Conservation (phyloP, 2,888 invertebrate genomes). For the Gasteruption jaculator region DNA sequence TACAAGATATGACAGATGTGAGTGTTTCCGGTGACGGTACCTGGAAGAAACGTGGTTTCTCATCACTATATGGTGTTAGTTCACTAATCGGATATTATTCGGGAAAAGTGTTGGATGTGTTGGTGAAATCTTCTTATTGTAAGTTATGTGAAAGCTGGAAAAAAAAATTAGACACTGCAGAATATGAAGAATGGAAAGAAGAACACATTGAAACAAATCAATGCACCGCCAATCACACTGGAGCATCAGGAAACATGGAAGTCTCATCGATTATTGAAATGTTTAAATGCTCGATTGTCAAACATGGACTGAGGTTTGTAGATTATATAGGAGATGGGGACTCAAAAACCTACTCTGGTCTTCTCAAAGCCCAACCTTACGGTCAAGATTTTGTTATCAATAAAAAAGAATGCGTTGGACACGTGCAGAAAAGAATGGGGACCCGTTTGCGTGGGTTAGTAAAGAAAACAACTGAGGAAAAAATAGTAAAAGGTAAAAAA, state of each 20-base stretch:
- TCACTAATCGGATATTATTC: constrained; percentile 21
- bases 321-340: constrained; percentile 18
- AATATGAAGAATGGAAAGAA: constrained; percentile 25
- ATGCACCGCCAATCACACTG: constrained; percentile 17
- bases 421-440: no score
- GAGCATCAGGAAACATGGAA: constrained; percentile 23
- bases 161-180: constrained; percentile 21
- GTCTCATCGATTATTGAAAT: constrained; percentile 18
- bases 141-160: constrained; percentile 21
- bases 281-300: constrained; percentile 20
- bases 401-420: no score
- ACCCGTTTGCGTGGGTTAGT: no score
- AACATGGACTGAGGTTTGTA: constrained; percentile 14
- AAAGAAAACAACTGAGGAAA: no score
- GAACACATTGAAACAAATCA: constrained; percentile 18
- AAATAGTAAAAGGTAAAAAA: no score
- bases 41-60: constrained; percentile 28
- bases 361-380: no score
- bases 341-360: constrained; percentile 13
- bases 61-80: constrained; percentile 20
- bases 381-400: no score
- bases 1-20: constrained; percentile 27
- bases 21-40: constrained; percentile 30
- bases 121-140: constrained; percentile 22
- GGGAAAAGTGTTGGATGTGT: constrained; percentile 22